Base-by-base conservation (phyloP, 2,113 vertebrate species). In the Morone chrysops region DNA sequence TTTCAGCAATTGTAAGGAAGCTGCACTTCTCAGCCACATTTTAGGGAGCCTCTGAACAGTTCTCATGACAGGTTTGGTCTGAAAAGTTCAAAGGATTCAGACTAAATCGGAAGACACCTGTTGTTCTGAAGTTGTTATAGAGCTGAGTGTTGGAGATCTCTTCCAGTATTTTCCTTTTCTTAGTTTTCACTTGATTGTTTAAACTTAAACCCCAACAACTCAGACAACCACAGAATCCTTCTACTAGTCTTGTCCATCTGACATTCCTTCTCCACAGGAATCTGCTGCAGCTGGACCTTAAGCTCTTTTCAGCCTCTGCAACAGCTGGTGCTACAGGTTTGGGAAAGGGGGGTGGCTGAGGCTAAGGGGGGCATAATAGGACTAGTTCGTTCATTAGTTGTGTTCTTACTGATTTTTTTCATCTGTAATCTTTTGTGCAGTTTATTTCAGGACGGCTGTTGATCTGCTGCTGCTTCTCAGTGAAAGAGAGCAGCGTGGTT, bases 291-390 rank as follows among this genome's bases (percentile, higher is more conserved):
- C 66, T 71, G 66, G 77, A 51, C 48, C 5, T 38, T 53, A 54
- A 78, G 69, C 53, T 45, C n/a, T 2, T 16, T 72, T n/a, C 20
- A 56, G 41, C 51, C 38, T 22, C 54, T 54, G 68, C 18, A 50
- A 45, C 75, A 78, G 61, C 78, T 77, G 68, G 47, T 68, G 59
- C 56, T 61, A 2, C 5, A 25, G 20, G 38, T 48, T 81, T 67
- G 18, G 53, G 10, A 57, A 57, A 48, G 6, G 38, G 40, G 25
- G 41, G 6, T 7, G 18, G 69, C 14, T 1, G 2, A 11, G 20
- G 41, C 7, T 41, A 31, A 48, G 40, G n/a, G 0, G 48, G 17
- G 14, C 11, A 53, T 17, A 40, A 10, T 45, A 17, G n/a, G 8
- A 53, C 25, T 31, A 56, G 68, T 73, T 57, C 70, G 31, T 13